These are phyloP conservation scores for Trichonephila clavipes DNA, from an alignment of 1,140 invertebrate genomes.

Conservation along the genomic window DNA sequence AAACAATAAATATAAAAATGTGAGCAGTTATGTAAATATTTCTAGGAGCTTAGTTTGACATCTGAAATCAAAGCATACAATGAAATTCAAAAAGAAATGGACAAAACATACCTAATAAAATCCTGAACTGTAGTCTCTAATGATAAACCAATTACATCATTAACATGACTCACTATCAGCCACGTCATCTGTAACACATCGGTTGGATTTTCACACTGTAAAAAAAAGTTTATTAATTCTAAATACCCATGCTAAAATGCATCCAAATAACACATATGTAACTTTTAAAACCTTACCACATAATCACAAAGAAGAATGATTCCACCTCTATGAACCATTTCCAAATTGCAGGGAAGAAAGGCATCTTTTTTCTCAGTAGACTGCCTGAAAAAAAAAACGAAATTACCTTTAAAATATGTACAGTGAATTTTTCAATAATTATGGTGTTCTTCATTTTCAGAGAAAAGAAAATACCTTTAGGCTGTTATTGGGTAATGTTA, in stretches of 20 bases:
- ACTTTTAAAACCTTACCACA: constrained; percentile 82
- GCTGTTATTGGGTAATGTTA: no score
- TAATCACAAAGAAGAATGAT: constrained; percentile 87
- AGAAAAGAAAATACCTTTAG: no score
- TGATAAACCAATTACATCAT: constrained; percentile 85
- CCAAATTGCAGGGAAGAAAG: constrained; percentile 81
- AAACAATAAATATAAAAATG: no score
- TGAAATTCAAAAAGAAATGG: neutral
- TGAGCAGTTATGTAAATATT: no score
- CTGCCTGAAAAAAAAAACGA: constrained; percentile 11
- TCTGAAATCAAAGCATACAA: no score
- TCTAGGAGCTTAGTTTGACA: no score
- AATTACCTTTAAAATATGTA: no score
- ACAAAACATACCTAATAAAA: constrained; percentile 82
- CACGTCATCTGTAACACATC: constrained; percentile 88
- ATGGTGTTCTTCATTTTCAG: no score
- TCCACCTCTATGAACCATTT: constrained; percentile 84
- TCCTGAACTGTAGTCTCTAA: constrained; percentile 85
- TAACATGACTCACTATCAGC: constrained; percentile 88
- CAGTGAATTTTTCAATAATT: no score
- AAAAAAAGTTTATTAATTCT: neutral
- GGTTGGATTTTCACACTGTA: constrained; percentile 85
- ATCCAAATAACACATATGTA: neutral
- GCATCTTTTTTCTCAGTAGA: neutral
- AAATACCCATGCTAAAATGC: neutral